These are phyloP conservation scores for Pristis pectinata DNA, from an alignment of 2,797 vertebrate species.

Conservation along the genomic window DNA sequence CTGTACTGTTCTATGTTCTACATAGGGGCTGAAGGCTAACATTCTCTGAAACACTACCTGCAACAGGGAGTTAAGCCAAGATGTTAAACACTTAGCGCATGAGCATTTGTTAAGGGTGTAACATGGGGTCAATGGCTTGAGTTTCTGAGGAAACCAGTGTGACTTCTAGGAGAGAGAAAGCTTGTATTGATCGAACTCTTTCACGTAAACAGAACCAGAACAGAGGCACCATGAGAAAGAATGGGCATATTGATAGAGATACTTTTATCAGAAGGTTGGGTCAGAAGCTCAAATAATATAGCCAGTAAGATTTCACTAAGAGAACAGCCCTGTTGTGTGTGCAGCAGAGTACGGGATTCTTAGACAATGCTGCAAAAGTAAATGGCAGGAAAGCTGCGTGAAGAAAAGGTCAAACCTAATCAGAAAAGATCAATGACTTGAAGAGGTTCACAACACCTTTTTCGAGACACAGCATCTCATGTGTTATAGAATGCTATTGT, in stretches of 20 bases:
- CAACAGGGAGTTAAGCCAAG: not conserved
- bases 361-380: not conserved
- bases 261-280: not conserved
- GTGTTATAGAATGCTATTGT: not conserved
- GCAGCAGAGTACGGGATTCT: not conserved
- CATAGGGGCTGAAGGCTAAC: not conserved
- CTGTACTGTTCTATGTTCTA: not conserved
- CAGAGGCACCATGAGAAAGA: too few relatives aligned
- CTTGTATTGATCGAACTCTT: not conserved
- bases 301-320: not conserved
- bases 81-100: not conserved
- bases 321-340: too few relatives aligned
- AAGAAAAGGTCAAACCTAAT: not conserved
- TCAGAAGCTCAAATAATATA: not conserved
- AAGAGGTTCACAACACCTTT: not conserved
- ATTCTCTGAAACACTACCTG: not conserved
- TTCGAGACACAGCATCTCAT: too few relatives aligned
- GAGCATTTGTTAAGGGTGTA: not conserved
- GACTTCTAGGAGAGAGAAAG: not conserved
- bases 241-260: not conserved
- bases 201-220: not conserved
- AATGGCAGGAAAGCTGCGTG: not conserved
- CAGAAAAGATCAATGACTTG: not conserved
- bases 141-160: not conserved
- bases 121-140: not conserved